Evolutionary conservation across 2,888 invertebrate species (phyloP).

Genomic region (Oligia fasciuncula): DNA sequence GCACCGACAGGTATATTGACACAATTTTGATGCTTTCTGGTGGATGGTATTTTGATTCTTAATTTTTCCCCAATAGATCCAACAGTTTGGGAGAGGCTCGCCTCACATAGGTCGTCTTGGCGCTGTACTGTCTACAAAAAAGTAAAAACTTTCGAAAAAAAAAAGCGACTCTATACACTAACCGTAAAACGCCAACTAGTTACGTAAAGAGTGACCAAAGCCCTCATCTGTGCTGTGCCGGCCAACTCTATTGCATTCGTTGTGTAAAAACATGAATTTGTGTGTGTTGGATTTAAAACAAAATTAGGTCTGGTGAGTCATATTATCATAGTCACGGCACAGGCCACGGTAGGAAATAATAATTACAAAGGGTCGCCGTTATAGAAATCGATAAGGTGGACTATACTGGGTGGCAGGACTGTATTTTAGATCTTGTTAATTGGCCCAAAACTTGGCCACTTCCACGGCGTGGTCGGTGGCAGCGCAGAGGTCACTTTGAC

Average conservation of each 20-base stretch:
- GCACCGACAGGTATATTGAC: conserved; percentile 45
- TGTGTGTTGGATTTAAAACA: neutral
- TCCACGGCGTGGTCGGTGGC: too few species aligned
- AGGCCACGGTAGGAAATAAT: neutral
- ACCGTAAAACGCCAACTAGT: neutral
- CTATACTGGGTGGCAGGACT: too few species aligned
- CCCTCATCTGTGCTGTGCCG: neutral
- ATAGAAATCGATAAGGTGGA: too few species aligned
- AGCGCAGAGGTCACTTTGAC: too few species aligned
- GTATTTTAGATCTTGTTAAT: too few species aligned
- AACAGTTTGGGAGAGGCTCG: neutral
- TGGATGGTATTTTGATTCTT: conserved; percentile 33
- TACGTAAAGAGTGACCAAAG: neutral
- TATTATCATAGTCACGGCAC: neutral
- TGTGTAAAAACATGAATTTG: too few species aligned
- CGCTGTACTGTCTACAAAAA: neutral
- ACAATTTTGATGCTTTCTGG: conserved; percentile 50
- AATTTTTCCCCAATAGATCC: neutral
- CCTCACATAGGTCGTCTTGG: neutral
- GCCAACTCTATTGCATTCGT: neutral
- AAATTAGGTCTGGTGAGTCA: neutral
- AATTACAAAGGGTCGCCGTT: too few species aligned
- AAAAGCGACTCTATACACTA: neutral
- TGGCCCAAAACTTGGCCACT: too few species aligned
- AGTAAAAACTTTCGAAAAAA: neutral